These are phyloP conservation scores for Lepidurus packardi DNA, from an alignment of 1,140 invertebrate species.

Conservation along the genomic window DNA sequence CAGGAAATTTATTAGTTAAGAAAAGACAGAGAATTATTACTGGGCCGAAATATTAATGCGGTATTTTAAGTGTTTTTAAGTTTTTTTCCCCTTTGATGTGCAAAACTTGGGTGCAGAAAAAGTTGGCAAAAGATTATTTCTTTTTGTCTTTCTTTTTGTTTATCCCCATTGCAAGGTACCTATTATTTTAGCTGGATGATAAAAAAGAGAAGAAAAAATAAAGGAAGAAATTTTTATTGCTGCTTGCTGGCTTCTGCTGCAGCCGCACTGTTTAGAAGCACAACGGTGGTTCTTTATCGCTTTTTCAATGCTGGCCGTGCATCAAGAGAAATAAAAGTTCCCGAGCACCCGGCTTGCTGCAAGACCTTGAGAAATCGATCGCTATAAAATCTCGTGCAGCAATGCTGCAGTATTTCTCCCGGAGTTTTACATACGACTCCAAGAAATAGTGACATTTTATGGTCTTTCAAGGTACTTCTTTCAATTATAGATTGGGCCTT, in stretches of 20 bases:
- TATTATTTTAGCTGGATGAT: no score
- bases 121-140: not conserved
- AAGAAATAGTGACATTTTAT: not conserved
- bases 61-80: no score
- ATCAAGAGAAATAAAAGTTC: slow-evolving; percentile 1
- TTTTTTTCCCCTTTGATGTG: no score
- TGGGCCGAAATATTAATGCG: no score
- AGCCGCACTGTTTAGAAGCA: not conserved
- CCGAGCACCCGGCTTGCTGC: not conserved
- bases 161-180: no score
- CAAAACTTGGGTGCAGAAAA: no score
- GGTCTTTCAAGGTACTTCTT: not conserved
- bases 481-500: not conserved
- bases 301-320: not conserved
- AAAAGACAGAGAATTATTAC: no score
- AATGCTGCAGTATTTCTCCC: not conserved
- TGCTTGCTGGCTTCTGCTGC: not conserved
- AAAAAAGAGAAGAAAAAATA: not conserved
- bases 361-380: not conserved
- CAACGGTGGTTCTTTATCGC: slow-evolving; percentile 38
- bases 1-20: no score
- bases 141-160: not conserved
- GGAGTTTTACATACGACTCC: not conserved
- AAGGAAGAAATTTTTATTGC: not conserved
- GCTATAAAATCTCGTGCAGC: not conserved